Evolutionary conservation across 1,140 invertebrate species (phyloP).

Genomic region (Philotrypesis tridentata): DNA sequence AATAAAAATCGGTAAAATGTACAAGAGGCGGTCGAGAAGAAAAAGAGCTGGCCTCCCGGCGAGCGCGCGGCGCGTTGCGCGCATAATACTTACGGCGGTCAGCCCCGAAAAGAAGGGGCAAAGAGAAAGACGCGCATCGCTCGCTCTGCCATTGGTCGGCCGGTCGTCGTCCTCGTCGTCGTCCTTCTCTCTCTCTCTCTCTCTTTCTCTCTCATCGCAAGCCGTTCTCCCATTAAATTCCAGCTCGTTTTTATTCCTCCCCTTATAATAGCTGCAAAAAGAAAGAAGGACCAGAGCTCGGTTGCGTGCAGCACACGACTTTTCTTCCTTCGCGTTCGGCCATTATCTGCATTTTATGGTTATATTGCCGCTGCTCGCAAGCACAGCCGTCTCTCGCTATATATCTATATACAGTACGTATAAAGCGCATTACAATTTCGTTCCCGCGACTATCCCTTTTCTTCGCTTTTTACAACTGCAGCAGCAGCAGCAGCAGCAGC

Average conservation of each 20-base stretch:
- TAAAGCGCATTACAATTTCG: slow-evolving; percentile 64
- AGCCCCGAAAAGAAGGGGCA: not conserved
- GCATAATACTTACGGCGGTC: not conserved
- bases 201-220: not conserved
- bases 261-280: slow-evolving; percentile 4
- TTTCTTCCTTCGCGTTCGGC: slow-evolving; percentile 47
- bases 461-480: not conserved
- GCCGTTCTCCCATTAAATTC: slow-evolving; percentile 59
- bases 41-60: too few relatives aligned
- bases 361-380: slow-evolving; percentile 68
- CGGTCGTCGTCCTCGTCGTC: too few relatives aligned
- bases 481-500: too few relatives aligned
- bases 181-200: too few relatives aligned
- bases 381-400: slow-evolving; percentile 50
- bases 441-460: slow-evolving; percentile 33
- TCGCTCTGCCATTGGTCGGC: not conserved
- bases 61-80: too few relatives aligned
- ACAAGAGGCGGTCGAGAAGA: too few relatives aligned
- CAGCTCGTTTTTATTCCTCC: slow-evolving; percentile 57
- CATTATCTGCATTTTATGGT: slow-evolving; percentile 72
- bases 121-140: not conserved
- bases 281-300: slow-evolving; percentile 8
- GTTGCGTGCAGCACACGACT: slow-evolving; percentile 39
- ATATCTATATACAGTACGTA: slow-evolving; percentile 59
- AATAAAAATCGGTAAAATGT: too few relatives aligned